A percentile compares a stretch with the other conserved stretches of the same genome.
These are phyloP conservation scores for Aphaenogaster rudis DNA, from an alignment of 1,140 invertebrate genomes.

Conservation along the genomic window DNA sequence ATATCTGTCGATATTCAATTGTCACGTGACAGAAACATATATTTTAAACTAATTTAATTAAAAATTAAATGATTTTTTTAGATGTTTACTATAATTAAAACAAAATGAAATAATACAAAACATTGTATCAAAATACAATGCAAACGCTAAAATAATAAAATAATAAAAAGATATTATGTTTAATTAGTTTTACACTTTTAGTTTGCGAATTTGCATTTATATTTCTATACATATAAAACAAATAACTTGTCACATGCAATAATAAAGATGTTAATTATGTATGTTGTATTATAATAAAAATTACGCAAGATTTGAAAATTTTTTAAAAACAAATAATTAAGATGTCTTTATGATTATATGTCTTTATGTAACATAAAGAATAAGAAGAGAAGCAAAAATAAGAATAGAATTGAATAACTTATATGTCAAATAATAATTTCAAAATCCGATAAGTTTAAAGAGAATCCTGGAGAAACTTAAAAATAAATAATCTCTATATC, in stretches of 20 bases:
- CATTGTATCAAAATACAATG: too few relatives aligned
- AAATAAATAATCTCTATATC: slow-evolving; percentile 37
- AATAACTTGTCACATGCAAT: not conserved
- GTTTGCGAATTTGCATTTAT: not conserved
- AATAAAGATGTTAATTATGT: not conserved
- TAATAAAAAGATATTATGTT: not conserved
- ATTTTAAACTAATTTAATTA: not conserved
- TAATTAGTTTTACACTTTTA: not conserved
- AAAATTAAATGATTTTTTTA: not conserved
- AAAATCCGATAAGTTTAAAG: not conserved
- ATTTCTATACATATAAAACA: not conserved
- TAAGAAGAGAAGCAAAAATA: not conserved
- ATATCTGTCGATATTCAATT: slow-evolving; percentile 21
- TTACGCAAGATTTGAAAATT: not conserved
- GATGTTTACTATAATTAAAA: not conserved
- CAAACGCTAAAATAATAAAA: not conserved
- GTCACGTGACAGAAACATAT: not conserved
- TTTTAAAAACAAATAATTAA: slow-evolving; percentile 1
- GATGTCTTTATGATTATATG: not conserved
- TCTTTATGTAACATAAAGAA: not conserved
- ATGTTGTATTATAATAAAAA: not conserved
- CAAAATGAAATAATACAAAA: not conserved
- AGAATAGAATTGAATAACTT: not conserved
- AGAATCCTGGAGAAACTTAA: not conserved
- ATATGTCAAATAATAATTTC: slow-evolving; percentile 13